Evolutionary conservation across 2,113 vertebrate genomes (phyloP), one percentile per base, ranked within the genome.

Genomic region (Peromyscus leucopus): DNA sequence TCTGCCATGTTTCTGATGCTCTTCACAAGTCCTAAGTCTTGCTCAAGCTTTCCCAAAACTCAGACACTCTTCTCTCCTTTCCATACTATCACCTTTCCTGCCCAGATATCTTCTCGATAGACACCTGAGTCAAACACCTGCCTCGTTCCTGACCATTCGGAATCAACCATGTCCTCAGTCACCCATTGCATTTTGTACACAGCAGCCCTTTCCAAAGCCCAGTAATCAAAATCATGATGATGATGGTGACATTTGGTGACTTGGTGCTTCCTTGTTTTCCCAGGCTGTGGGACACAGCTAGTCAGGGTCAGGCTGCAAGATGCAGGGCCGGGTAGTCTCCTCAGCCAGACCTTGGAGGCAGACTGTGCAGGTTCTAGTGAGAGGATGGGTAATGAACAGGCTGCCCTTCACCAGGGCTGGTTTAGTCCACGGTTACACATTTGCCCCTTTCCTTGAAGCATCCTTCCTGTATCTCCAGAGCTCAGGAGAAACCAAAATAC

Each of bases 401-500:
- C 4, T 8, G 48, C 67, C 5, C 59, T 55, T n/a, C 31, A 26
- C 80, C 39, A 33, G 46, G 15, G 5, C 5, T 19, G 15, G 24
- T 89, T 84, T 28, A 4, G 7, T 89, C 67, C 55, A 13, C 65
- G 59, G 1, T 72, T 78, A 39, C 42, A 72, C 46, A 39, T 71
- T 55, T 36, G 39, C 28, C 39, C 46, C 33, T 82, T 94, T 31
- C 33, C 51, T 84, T 72, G 51, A 90, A 87, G 67, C 15, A 42
- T 22, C 19, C 46, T 48, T 48, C 46, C 28, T 26, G 94, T 65
- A 39, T 80, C 93, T 87, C 86, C 95, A 93, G 42, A 80, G 46
- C 4, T 72, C 75, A 95, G 57, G 57, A 63, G 75, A 96, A 93
- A 95, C 42, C 72, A 93, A 91, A 91, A 93, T 80, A 71, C 82